Conservation (phyloP, 2,113 vertebrate species). For the Phyllostomus discolor region DNA sequence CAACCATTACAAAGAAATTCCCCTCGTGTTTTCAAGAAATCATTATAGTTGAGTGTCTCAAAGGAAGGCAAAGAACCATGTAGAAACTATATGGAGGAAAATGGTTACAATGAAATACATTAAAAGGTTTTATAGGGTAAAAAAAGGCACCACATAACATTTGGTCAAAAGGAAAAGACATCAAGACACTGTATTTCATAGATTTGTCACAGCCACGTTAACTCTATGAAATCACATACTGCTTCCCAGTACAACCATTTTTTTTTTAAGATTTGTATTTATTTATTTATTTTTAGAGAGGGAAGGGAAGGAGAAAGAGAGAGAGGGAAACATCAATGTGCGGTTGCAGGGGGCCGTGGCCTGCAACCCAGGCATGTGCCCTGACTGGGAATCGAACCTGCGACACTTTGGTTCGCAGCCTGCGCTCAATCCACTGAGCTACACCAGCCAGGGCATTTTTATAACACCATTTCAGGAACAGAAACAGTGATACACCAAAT, state of each 20-base stretch:
- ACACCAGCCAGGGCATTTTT: too few species aligned
- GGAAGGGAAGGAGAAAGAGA: too few species aligned
- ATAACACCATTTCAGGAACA: neutral
- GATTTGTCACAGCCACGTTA: neutral
- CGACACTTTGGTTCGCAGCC: too few species aligned
- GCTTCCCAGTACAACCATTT: neutral
- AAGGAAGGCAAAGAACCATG: neutral
- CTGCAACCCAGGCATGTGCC: too few species aligned
- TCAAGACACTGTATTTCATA: neutral
- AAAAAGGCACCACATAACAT: neutral
- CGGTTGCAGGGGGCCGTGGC: too few species aligned
- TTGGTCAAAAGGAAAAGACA: neutral
- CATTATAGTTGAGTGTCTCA: neutral
- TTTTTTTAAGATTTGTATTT: too few species aligned
- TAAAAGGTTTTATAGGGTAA: neutral
- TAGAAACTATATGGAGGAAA: neutral
- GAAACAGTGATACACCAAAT: neutral
- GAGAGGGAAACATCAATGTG: too few species aligned
- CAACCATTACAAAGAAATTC: neutral
- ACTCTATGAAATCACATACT: neutral
- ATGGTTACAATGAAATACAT: neutral
- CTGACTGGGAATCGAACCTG: too few species aligned
- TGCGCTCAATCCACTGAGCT: too few species aligned
- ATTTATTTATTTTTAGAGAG: too few species aligned
- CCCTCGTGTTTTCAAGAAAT: neutral